phyloP scores from a whole-genome alignment of 2,113 vertebrate genomes.

The Entosphenus tridentatus region DNA sequence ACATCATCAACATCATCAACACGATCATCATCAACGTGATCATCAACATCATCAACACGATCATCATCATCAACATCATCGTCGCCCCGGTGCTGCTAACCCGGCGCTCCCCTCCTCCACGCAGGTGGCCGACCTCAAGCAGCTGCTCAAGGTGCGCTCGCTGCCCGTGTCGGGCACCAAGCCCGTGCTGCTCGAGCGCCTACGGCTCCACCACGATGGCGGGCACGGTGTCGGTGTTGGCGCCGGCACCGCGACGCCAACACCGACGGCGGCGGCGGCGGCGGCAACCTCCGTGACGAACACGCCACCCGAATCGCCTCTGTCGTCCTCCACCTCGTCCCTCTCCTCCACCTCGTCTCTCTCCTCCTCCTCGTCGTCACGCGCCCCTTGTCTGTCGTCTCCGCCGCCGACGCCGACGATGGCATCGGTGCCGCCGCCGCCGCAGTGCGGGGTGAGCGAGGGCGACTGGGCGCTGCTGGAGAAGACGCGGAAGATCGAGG shows the following conservation, averaged over 20 bases:
- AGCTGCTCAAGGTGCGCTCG: constrained; percentile 1
- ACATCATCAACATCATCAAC: no score
- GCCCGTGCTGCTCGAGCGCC: constrained; percentile 2
- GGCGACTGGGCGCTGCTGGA: neutral
- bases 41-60: no score
- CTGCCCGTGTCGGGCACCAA: constrained; percentile 2
- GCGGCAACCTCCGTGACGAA: neutral
- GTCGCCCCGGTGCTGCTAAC: no score
- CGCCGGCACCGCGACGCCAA: neutral
- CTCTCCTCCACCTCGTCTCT: neutral
- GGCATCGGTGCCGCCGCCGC: no score
- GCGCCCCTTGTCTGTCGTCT: no score
- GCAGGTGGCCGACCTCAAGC: constrained; percentile 1
- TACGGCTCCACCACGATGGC: neutral
- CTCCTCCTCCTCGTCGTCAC: neutral
- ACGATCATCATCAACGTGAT: no score
- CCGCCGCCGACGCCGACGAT: no score
- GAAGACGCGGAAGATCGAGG: constrained; percentile 5
- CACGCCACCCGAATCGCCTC: neutral
- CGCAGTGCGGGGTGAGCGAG: neutral
- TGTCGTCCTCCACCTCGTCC: neutral
- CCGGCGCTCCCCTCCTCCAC: no score
- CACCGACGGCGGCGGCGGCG: neutral
- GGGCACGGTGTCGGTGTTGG: no score
- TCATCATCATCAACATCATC: no score